Evolutionary conservation across 2,888 invertebrate genomes (phyloP), one percentile per base, ranked within the genome.

Genomic region (Anthophora plumipes): DNA sequence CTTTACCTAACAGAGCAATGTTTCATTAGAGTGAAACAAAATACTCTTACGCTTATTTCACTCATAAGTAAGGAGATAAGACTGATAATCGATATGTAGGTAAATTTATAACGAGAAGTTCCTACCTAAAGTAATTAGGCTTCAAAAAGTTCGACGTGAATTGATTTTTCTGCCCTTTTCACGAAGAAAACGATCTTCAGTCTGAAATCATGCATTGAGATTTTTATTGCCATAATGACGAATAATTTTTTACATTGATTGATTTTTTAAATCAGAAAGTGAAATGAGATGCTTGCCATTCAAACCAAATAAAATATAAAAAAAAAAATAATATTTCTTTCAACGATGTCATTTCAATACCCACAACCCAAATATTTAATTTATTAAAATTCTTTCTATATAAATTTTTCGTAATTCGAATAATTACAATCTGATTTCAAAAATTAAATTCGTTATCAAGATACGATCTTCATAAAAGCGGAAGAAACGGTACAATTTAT

Each of bases 51-150:
- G 77, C 76, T 83, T 83, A 83, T 67, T 73, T 77, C 59, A 67
- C 8, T 63, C 61, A 25, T 82, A 77, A 79, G 68, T 68, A 79
- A 80, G 52, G 63, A 69, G 61, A 77, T 31, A 88, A 90, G 90
- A 90, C 90, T 90, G 90, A 89, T 84, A 74, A 78, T 67, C 12
- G 37, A 50, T 60, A 50, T 50, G 11, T 67, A 67, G 61, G 60
- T 25, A 80, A 75, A 68, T 74, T 74, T 77, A 73, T 85, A 85
- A 84, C 71, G 43, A 61, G 72, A 87, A 87, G 88, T 89, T 90
- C 89, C 89, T 90, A 86, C 71, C 5, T 6, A 55, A 69, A 72
- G 1, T 43, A 74, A 50, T 69, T 78, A 59, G 20, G n/a, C 17
- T 31, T 37, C 6, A 7, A 48, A 31, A 22, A 50, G 20, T 64